Evolutionary conservation across 2,888 invertebrate species (phyloP).

Genomic region (Pherbina coryleti): DNA sequence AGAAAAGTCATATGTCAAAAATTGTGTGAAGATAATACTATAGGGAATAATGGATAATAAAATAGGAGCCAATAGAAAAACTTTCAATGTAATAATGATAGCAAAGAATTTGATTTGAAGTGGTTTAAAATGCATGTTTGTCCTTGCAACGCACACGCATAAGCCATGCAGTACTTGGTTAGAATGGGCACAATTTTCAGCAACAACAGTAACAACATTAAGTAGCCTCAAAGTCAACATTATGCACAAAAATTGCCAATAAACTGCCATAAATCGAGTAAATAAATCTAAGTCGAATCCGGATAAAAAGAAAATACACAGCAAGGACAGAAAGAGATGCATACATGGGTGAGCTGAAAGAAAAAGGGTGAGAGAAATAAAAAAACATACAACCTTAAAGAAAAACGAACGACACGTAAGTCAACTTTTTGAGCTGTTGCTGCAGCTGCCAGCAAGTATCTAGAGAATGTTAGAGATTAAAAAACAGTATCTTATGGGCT

Average conservation of each 20-base stretch:
- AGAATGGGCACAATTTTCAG: too few species aligned
- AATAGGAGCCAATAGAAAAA: too few species aligned
- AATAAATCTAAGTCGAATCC: conserved; percentile 18
- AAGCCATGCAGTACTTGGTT: too few species aligned
- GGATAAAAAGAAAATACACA: not conserved
- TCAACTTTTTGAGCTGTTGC: conserved; percentile 16
- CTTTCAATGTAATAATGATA: too few species aligned
- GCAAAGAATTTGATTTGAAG: too few species aligned
- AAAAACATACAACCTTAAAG: not conserved
- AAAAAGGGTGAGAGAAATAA: not conserved
- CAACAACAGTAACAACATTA: too few species aligned
- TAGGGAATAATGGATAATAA: too few species aligned
- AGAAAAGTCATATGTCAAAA: too few species aligned
- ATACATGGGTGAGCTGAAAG: not conserved
- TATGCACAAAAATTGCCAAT: conserved; percentile 47
- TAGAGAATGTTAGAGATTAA: not conserved
- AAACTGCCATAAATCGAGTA: conserved; percentile 43
- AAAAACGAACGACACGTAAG: conserved; percentile 24
- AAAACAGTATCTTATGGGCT: not conserved
- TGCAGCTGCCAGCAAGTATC: not conserved
- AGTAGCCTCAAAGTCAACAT: conserved; percentile 33
- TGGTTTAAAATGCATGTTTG: too few species aligned
- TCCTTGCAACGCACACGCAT: too few species aligned
- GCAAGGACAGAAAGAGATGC: not conserved
- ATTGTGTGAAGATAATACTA: too few species aligned